These are phyloP conservation scores for Lutjanus campechanus DNA, from an alignment of 2,797 vertebrate species.

Conservation along the genomic window DNA sequence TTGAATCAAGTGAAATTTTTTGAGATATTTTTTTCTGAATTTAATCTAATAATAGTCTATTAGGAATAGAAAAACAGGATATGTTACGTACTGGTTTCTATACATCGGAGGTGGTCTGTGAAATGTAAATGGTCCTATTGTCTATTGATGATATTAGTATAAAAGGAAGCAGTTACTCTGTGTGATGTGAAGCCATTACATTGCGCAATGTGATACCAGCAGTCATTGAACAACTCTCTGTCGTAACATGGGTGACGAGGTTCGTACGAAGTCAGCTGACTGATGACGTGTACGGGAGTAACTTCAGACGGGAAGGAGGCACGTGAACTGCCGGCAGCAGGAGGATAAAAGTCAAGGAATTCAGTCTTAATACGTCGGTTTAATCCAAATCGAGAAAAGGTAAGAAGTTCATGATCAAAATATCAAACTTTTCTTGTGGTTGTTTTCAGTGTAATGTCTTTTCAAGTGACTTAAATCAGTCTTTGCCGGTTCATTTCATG, in stretches of 20 bases:
- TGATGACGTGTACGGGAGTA: constrained; percentile 47
- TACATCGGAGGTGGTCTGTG: not conserved
- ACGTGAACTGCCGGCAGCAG: constrained; percentile 10
- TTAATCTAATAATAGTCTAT: not conserved
- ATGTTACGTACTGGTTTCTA: not conserved
- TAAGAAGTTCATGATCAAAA: constrained; percentile 4
- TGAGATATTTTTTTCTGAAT: not conserved
- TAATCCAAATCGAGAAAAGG: not conserved
- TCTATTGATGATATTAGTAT: not conserved
- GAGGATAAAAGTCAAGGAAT: not conserved
- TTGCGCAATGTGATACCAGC: constrained; percentile 6
- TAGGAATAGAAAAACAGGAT: not conserved
- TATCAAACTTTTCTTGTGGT: fast-evolving
- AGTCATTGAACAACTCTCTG: not conserved
- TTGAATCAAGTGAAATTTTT: not conserved
- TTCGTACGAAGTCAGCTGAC: constrained; percentile 63
- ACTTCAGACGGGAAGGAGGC: constrained; percentile 14
- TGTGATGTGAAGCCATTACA: not conserved
- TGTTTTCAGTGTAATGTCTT: fast-evolving
- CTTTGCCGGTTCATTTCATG: not conserved
- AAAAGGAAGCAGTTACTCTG: not conserved
- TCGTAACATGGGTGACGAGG: constrained; percentile 43
- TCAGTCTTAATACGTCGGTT: not conserved
- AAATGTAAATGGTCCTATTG: not conserved
- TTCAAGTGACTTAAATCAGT: not conserved